Conservation (phyloP, 2,888 invertebrate species). For the Abrostola triplasia region DNA sequence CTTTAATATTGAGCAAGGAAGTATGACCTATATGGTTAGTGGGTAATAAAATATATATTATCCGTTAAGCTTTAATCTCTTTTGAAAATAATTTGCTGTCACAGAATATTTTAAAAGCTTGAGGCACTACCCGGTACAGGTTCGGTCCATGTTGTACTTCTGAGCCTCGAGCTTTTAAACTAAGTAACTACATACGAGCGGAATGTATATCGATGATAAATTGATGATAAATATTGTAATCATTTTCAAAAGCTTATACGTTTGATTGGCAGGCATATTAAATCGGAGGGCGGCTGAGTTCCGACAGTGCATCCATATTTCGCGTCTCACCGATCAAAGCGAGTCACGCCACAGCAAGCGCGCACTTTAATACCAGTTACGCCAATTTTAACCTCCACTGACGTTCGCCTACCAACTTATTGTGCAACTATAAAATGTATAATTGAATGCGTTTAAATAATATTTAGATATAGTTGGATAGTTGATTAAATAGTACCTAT, state of each 20-base stretch:
- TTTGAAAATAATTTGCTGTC: too few species aligned
- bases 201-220: neutral
- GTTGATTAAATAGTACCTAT: too few species aligned
- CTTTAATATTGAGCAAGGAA: too few species aligned
- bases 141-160: too few species aligned
- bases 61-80: too few species aligned
- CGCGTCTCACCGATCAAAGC: constrained; percentile 79
- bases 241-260: constrained; percentile 19
- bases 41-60: too few species aligned
- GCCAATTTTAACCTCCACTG: constrained; percentile 62
- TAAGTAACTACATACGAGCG: neutral
- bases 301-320: constrained; percentile 75
- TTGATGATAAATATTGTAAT: constrained; percentile 6
- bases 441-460: neutral
- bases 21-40: too few species aligned
- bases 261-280: constrained; percentile 66
- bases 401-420: constrained; percentile 7
- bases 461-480: neutral
- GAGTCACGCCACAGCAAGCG: constrained; percentile 54
- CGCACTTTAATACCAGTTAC: constrained; percentile 39
- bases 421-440: constrained; percentile 21
- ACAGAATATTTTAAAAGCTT: too few species aligned
- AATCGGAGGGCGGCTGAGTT: constrained; percentile 59
- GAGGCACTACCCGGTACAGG: too few species aligned
- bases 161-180: too few species aligned